phyloP scores from a whole-genome alignment of 1,140 invertebrate species.

The Drosophila oshimai region DNA sequence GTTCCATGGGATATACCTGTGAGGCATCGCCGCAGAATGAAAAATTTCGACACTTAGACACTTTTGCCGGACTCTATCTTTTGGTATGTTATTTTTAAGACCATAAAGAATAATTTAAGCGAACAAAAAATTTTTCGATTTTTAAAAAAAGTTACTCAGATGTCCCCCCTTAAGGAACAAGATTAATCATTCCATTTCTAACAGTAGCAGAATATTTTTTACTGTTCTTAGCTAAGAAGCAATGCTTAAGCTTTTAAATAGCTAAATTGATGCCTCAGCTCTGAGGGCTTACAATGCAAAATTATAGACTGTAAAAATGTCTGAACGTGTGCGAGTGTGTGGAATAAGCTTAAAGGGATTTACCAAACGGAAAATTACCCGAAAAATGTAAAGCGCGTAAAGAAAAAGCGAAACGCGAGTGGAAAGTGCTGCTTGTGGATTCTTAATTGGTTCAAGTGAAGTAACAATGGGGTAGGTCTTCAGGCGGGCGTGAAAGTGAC shows the following conservation, averaged over 20 bases:
- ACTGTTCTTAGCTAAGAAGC: too few species aligned
- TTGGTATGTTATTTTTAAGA: too few species aligned
- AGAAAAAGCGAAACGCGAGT: neutral
- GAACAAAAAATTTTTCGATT: too few species aligned
- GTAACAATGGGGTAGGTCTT: slow-evolving; percentile 35
- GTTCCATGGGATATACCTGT: too few species aligned
- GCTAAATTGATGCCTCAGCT: neutral
- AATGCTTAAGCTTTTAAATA: neutral
- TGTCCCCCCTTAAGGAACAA: too few species aligned
- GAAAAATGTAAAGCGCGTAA: slow-evolving; percentile 11
- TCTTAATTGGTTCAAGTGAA: slow-evolving; percentile 29
- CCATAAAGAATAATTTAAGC: too few species aligned
- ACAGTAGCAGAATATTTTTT: too few species aligned
- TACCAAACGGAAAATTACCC: slow-evolving; percentile 38
- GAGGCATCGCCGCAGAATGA: too few species aligned
- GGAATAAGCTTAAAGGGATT: slow-evolving; percentile 36
- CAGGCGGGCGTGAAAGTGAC: slow-evolving; percentile 13
- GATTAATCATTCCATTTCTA: too few species aligned
- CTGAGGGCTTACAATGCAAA: slow-evolving; percentile 13
- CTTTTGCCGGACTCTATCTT: too few species aligned
- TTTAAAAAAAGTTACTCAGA: too few species aligned
- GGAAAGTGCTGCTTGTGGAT: slow-evolving; percentile 10
- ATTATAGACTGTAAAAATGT: slow-evolving; percentile 13
- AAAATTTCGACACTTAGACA: too few species aligned
- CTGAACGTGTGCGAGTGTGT: neutral